Conservation (phyloP, 2,888 invertebrate species). For the Octonoba sinensis region DNA sequence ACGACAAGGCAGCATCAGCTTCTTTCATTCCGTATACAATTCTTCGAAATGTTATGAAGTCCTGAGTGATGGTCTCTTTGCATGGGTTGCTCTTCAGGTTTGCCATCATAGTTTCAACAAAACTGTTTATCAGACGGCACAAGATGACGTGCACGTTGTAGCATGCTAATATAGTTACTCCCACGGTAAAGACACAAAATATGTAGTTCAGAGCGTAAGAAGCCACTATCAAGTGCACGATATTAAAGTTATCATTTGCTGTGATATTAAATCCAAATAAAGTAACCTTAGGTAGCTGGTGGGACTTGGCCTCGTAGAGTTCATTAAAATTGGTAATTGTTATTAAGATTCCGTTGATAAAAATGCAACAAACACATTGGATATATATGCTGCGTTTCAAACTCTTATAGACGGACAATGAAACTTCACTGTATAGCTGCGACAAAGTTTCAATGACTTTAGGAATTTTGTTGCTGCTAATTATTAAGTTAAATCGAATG, state of each 20-base stretch:
- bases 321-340: constrained; percentile 1
- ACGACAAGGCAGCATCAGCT: constrained; percentile 41
- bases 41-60: constrained; percentile 23
- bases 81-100: constrained; percentile 1
- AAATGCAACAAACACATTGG: constrained; percentile 6
- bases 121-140: constrained; percentile 17
- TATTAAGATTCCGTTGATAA: constrained; percentile 3
- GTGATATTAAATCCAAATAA: constrained; percentile 31
- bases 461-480: constrained; percentile 22
- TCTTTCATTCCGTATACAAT: constrained; percentile 32
- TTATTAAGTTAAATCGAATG: constrained; percentile 32
- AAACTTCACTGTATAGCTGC: constrained; percentile 28
- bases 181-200: constrained; percentile 20
- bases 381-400: constrained; percentile 29
- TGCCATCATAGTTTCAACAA: constrained; percentile 15
- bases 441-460: constrained; percentile 25
- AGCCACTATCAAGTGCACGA: constrained; percentile 1
- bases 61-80: constrained; percentile 25
- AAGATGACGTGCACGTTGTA: constrained; percentile 43
- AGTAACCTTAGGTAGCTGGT: not conserved
- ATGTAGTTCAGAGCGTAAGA: constrained; percentile 25
- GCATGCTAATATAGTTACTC: constrained; percentile 15
- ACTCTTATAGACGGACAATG: constrained; percentile 29
- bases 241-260: not conserved
- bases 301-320: constrained; percentile 10